A percentile compares a stretch with the other conserved stretches of the same genome.
phyloP scores from a whole-genome alignment of 2,113 vertebrate genomes.

The Hippocampus barbouri region DNA sequence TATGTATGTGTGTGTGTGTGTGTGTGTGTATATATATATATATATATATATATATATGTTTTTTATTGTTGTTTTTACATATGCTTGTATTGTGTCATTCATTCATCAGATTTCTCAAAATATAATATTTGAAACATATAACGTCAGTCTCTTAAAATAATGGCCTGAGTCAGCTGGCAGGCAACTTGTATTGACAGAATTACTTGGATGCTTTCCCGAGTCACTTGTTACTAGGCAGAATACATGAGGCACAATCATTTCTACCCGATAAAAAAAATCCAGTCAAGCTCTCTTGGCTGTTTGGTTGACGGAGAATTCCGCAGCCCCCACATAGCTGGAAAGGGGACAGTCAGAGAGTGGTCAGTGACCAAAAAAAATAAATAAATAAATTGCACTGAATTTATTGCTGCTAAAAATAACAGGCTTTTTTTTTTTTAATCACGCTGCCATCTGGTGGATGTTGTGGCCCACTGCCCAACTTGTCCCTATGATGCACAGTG shows the following conservation, averaged over 20 bases:
- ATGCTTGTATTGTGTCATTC: background rate
- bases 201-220: background rate
- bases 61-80: background rate
- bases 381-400: background rate
- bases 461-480: background rate
- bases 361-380: background rate
- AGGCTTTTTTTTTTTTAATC: background rate
- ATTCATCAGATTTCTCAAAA: too few species aligned
- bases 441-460: background rate
- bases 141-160: too few species aligned
- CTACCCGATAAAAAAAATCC: background rate
- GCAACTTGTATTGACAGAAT: background rate
- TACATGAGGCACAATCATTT: background rate
- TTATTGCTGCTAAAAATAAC: background rate
- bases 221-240: constrained; percentile 1
- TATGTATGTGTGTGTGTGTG: too few species aligned
- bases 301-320: background rate
- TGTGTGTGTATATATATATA: too few species aligned
- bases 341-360: background rate
- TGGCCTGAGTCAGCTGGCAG: background rate
- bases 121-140: too few species aligned
- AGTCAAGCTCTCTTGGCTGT: background rate
- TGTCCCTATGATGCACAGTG: background rate
- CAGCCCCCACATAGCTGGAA: background rate
- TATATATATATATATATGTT: too few species aligned